Evolutionary conservation across 2,888 invertebrate genomes (phyloP), one percentile per base, ranked within the genome.

Genomic region (Cheilosia soror): DNA sequence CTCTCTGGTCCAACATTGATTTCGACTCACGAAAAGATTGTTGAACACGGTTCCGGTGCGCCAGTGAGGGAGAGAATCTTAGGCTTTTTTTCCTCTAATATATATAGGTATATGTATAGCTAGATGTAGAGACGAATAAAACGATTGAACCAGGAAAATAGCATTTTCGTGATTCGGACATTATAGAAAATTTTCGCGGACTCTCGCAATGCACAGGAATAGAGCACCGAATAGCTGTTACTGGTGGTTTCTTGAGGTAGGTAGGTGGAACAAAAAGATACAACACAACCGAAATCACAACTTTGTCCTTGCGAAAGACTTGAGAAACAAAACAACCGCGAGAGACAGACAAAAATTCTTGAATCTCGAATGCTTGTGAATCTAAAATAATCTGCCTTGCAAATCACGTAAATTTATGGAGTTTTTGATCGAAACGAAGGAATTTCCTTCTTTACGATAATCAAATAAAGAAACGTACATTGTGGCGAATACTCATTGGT

Each of bases 361-460:
- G 5, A 60, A 68, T 69, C 57, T 68, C 44, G 42, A 57, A 62
- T 47, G 55, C 55, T 81, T 73, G 69, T 44, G 73, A 84, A 65
- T 69, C 73, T 25, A 33, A 66, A 76, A 66, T 80, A 85, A 85
- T 85, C 80, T 80, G 84, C 76, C 80, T 85, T 80, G 80, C 80
- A 85, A 85, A 85, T 85, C 84, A 85, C 84, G 80, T 80, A 85
- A 80, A 85, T 85, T 85, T 85, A 85, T 85, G 80, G 84, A 85
- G 71, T 65, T 76, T 80, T 62, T 84, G 73, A 80, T 83, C 73
- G 63, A 78, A 73, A 69, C 60, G 44, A 5, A 47, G 63, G 78
- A 65, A 66, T 79, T 40, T 65, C 27, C 55, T 5, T 42, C 42
- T 31, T 47, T 60, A 31, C 27, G 62, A 63, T 66, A 60, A 47